Evolutionary conservation across 2,113 vertebrate species (phyloP).

Genomic region (Echinops telfairi): DNA sequence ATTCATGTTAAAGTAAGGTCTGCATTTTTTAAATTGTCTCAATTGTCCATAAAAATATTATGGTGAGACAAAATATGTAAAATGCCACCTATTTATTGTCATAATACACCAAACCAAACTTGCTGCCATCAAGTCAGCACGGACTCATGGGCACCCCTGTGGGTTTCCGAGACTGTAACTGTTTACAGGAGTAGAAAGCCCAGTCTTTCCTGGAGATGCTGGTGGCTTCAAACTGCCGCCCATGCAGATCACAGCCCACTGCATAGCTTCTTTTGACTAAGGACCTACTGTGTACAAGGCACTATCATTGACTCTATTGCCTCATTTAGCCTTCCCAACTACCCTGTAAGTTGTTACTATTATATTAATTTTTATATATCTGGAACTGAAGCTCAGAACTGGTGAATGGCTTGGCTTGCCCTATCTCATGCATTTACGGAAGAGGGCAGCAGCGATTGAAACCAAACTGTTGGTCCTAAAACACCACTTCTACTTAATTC

Average conservation of each 20-base stretch:
- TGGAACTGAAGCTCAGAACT: neutral
- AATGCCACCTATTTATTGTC: neutral
- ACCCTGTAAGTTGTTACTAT: neutral
- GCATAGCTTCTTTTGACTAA: conserved; percentile 34
- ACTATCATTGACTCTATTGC: conserved; percentile 17
- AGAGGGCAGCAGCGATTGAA: neutral
- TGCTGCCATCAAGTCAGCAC: too few species aligned
- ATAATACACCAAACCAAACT: neutral
- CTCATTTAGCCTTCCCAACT: neutral
- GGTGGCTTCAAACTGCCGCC: too few species aligned
- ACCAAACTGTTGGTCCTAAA: neutral
- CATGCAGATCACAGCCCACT: too few species aligned
- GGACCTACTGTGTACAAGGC: neutral
- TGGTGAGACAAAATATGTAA: neutral
- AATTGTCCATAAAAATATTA: conserved; percentile 28
- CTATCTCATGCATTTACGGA: neutral
- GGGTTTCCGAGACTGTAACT: too few species aligned
- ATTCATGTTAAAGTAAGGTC: neutral
- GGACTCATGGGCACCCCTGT: too few species aligned
- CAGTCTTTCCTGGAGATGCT: too few species aligned
- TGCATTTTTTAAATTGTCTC: neutral
- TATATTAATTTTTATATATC: conserved; percentile 33
- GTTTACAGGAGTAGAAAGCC: too few species aligned
- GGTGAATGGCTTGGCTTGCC: neutral
- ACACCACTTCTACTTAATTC: neutral